These are phyloP conservation scores for Ptilodon capucinus DNA, from an alignment of 2,888 invertebrate genomes.

Conservation along the genomic window DNA sequence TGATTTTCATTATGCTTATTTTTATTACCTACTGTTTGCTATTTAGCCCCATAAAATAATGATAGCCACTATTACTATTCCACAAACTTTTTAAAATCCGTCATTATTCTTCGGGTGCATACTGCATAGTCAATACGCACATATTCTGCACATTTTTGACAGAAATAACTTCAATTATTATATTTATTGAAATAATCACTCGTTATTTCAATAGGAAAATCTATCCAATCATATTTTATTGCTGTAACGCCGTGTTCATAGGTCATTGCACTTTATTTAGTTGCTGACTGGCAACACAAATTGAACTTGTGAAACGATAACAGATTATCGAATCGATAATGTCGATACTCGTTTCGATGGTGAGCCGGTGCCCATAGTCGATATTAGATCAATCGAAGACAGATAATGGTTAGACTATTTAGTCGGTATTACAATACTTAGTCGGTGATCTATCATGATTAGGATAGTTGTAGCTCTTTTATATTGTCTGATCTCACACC, in stretches of 20 bases:
- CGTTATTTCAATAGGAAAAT: background rate
- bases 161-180: background rate
- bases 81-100: too few relatives aligned
- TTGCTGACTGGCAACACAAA: constrained; percentile 32
- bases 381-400: background rate
- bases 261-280: constrained; percentile 50
- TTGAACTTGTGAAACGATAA: constrained; percentile 15
- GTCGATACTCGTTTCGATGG: constrained; percentile 4
- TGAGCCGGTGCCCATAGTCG: background rate
- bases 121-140: too few relatives aligned
- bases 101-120: too few relatives aligned
- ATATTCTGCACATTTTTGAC: too few relatives aligned
- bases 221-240: constrained; percentile 25
- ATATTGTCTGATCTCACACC: background rate
- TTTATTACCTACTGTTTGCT: too few relatives aligned
- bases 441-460: constrained; percentile 2
- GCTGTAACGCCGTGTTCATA: constrained; percentile 35
- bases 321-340: constrained; percentile 19
- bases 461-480: background rate
- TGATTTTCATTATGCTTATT: too few relatives aligned
- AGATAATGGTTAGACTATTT: background rate
- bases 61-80: too few relatives aligned
- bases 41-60: too few relatives aligned
- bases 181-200: background rate
- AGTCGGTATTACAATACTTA: background rate